A percentile compares a stretch with the other conserved stretches of the same genome.
Evolutionary conservation across 2,797 vertebrate genomes (phyloP).

Genomic region (Typhlichthys eigenmanni): DNA sequence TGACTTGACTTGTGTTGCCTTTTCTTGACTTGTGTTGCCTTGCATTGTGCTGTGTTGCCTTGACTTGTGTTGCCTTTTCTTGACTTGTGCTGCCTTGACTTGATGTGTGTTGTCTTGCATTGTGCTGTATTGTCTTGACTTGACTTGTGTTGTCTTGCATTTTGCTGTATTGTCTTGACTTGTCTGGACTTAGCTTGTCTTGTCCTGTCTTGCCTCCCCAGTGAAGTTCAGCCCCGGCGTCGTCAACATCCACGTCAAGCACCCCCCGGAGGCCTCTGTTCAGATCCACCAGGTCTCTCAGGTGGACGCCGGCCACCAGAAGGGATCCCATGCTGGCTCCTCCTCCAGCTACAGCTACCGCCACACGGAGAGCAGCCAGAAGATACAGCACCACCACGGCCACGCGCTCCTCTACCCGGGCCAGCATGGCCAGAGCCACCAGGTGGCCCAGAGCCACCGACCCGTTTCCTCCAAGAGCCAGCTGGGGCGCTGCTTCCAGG

Average conservation of each 20-base stretch:
- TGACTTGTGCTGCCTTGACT: not conserved
- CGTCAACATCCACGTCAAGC: conserved; percentile 97
- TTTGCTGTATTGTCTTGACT: not conserved
- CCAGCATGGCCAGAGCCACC: conserved; percentile 81
- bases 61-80: not conserved
- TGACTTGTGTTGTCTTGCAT: not conserved
- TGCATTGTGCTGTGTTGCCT: not conserved
- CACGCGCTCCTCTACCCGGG: conserved; percentile 83
- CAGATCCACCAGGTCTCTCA: conserved; percentile 98
- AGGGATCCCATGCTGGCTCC: conserved; percentile 61
- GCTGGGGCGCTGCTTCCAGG: conserved; percentile 96
- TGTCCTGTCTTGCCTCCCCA: conserved; percentile 50
- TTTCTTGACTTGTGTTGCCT: not conserved
- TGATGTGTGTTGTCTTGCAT: not conserved
- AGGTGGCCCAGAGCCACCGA: conserved; percentile 81
- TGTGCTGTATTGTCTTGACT: conserved; percentile 1
- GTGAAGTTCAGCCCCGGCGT: conserved; percentile 88
- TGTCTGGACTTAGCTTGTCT: not conserved
- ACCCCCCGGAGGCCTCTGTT: conserved; percentile 95
- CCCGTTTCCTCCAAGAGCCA: conserved; percentile 88
- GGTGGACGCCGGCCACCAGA: conserved; percentile 81
- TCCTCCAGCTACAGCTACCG: conserved; percentile 82
- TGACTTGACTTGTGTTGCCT: too few species aligned
- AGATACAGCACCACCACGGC: conserved; percentile 75
- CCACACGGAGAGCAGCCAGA: conserved; percentile 85